phyloP scores from a whole-genome alignment of 2,888 invertebrate genomes.

The Dasysyrphus tricinctus region DNA sequence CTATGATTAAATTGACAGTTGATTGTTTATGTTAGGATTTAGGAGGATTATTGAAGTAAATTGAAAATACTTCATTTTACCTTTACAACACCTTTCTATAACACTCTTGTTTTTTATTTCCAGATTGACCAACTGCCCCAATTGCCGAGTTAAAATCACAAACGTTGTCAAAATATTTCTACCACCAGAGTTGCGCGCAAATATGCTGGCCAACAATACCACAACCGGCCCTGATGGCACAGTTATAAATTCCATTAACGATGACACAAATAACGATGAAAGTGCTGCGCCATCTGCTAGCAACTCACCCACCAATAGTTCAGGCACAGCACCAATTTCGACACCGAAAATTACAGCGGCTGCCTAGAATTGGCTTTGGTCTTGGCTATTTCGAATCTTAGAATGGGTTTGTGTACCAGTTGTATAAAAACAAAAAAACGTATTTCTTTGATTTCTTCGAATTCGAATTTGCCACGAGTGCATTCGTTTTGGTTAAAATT shows the following conservation, averaged over 20 bases:
- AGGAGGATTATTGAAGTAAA: not conserved
- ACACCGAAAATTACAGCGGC: constrained; percentile 79
- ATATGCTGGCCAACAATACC: constrained; percentile 57
- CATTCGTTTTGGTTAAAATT: constrained; percentile 28
- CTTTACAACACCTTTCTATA: not conserved
- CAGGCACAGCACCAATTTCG: constrained; percentile 70
- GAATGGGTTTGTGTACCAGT: constrained; percentile 82
- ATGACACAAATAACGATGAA: constrained; percentile 48
- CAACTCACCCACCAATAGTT: constrained; percentile 62
- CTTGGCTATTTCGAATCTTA: constrained; percentile 82
- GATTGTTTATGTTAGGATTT: not conserved
- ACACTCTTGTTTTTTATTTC: constrained; percentile 47
- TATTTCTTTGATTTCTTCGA: constrained; percentile 57
- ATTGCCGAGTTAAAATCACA: constrained; percentile 82
- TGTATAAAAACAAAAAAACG: constrained; percentile 78
- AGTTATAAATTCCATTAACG: constrained; percentile 60
- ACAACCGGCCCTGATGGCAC: constrained; percentile 39
- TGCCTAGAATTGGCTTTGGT: constrained; percentile 82
- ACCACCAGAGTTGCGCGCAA: constrained; percentile 81
- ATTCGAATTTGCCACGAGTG: constrained; percentile 63
- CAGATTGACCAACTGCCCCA: constrained; percentile 83
- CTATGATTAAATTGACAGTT: not conserved
- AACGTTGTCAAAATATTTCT: constrained; percentile 82
- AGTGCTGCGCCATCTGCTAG: constrained; percentile 40
- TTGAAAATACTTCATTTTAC: not conserved